Evolutionary conservation across 2,797 vertebrate species (phyloP).

Genomic region (Mycteria americana): DNA sequence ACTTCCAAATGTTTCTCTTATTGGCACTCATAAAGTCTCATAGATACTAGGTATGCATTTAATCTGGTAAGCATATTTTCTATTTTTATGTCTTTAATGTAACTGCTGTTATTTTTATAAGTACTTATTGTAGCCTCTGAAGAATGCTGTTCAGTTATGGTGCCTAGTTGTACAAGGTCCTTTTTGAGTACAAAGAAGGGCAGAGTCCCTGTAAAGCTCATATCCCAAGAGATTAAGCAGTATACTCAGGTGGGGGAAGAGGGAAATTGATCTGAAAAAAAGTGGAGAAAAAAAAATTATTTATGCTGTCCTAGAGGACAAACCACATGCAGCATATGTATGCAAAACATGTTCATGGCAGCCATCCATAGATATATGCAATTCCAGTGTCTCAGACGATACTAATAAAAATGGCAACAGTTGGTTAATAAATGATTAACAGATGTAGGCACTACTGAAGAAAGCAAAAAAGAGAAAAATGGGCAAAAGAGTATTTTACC

Average conservation of each 20-base stretch:
- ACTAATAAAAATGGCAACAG: neutral
- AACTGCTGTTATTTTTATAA: neutral
- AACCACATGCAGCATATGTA: neutral
- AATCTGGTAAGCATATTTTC: neutral
- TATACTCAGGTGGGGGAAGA: neutral
- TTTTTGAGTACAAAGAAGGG: neutral
- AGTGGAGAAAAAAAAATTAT: neutral
- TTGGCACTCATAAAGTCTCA: neutral
- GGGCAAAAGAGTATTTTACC: neutral
- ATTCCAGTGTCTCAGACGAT: neutral
- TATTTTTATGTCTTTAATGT: neutral
- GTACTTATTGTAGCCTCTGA: neutral
- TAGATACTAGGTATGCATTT: neutral
- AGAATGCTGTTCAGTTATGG: neutral
- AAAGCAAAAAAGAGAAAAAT: neutral
- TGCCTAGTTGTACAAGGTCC: neutral
- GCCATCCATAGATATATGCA: neutral
- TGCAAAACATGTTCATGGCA: slow-evolving; percentile 24
- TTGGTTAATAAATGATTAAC: slow-evolving; percentile 30
- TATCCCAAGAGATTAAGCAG: neutral
- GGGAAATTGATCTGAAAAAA: neutral
- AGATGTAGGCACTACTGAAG: neutral
- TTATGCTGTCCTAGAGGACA: neutral
- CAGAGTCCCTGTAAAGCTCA: neutral
- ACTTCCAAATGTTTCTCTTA: neutral